Conservation (phyloP, 2,113 vertebrate species). For the Chaenocephalus aceratus region DNA sequence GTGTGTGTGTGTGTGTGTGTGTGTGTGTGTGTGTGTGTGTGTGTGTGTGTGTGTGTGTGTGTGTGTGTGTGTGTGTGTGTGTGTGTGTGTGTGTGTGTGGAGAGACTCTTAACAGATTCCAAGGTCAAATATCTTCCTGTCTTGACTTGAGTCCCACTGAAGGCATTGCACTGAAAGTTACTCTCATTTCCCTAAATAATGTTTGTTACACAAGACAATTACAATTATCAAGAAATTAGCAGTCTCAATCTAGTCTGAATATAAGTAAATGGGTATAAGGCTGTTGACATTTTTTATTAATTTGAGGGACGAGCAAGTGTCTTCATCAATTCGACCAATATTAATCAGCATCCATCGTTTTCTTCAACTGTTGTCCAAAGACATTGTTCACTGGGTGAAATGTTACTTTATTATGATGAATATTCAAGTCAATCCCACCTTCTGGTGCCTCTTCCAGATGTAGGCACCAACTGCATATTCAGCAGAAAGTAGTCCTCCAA, state of each 20-base stretch:
- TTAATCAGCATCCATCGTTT: no score
- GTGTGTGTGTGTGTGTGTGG: no score
- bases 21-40: no score
- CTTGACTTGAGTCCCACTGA: constrained; percentile 27
- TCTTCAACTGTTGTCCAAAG: neutral
- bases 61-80: no score
- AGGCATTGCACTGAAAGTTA: constrained; percentile 4
- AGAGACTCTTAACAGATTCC: constrained; percentile 56
- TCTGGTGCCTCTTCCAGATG: neutral
- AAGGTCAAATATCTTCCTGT: constrained; percentile 70
- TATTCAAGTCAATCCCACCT: neutral
- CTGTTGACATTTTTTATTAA: neutral
- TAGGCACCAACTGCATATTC: neutral
- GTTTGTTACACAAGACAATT: neutral
- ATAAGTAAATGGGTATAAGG: neutral
- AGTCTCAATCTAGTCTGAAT: neutral
- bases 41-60: no score
- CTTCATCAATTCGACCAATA: no score
- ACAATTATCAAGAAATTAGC: neutral
- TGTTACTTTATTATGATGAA: neutral
- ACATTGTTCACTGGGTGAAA: neutral
- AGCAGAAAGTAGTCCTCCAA: neutral
- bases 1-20: no score
- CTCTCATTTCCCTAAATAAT: neutral
- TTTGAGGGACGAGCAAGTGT: neutral